A percentile compares a stretch with the other conserved stretches of the same genome.
These are phyloP conservation scores for Calidris pugnax DNA, from an alignment of 2,113 vertebrate species.

Conservation along the genomic window DNA sequence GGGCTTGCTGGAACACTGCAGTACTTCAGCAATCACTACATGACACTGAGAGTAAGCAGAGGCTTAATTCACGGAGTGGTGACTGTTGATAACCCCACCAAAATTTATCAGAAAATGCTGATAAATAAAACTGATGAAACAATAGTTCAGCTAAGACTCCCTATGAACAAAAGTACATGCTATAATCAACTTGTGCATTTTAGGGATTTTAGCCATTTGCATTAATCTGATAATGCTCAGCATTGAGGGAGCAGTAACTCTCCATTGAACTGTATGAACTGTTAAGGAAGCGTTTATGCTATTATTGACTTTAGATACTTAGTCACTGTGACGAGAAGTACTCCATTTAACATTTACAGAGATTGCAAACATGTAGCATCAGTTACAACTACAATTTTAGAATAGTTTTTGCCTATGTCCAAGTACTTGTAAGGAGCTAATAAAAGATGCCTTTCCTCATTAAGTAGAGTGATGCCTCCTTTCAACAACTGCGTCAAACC, in stretches of 20 bases:
- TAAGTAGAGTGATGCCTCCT: background rate
- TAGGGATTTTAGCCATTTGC: constrained; percentile 9
- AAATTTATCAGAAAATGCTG: constrained; percentile 54
- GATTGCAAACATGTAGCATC: background rate
- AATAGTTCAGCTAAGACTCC: background rate
- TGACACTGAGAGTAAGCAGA: constrained; percentile 34
- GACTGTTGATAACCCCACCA: constrained; percentile 41
- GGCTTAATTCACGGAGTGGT: constrained; percentile 15
- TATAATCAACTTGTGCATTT: constrained; percentile 19
- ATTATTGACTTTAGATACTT: background rate
- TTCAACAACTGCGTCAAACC: background rate
- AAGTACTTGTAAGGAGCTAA: background rate
- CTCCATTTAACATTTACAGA: background rate
- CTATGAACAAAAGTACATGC: constrained; percentile 31
- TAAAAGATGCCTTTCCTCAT: background rate
- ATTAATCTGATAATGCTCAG: constrained; percentile 14
- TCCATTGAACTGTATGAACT: background rate
- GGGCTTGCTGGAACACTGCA: background rate
- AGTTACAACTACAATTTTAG: background rate
- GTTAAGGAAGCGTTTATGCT: background rate
- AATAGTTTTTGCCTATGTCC: background rate
- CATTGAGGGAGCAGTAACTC: constrained; percentile 23
- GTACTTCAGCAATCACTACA: constrained; percentile 28
- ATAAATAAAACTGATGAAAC: constrained; percentile 53
- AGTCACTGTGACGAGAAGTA: background rate